Conservation (phyloP, 2,797 vertebrate genomes). For the Gouania willdenowi region DNA sequence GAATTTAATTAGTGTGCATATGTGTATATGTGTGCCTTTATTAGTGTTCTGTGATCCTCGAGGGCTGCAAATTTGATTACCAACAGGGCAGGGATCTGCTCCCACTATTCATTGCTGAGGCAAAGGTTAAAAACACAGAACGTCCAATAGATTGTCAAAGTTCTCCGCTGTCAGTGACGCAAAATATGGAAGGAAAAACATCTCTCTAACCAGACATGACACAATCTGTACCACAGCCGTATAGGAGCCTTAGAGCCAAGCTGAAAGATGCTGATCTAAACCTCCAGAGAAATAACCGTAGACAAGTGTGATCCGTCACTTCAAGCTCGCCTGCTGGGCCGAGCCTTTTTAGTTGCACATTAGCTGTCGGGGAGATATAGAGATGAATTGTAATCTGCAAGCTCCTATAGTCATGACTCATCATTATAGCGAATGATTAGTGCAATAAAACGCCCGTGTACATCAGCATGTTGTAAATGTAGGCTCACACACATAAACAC, state of each 20-base stretch:
- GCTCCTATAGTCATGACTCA: too few species aligned
- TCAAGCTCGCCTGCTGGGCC: background rate
- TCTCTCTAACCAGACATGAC: background rate
- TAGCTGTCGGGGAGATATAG: conserved; percentile 7
- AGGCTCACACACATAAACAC: background rate
- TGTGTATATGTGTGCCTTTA: background rate
- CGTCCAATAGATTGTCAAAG: background rate
- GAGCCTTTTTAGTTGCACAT: conserved; percentile 8
- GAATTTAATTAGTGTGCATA: conserved; percentile 55
- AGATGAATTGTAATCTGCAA: conserved; percentile 17
- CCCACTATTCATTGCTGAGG: background rate
- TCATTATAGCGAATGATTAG: too few species aligned
- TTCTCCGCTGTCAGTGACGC: background rate
- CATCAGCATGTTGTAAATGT: background rate
- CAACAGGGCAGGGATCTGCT: background rate
- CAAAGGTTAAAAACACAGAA: background rate
- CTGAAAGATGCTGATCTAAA: conserved; percentile 2
- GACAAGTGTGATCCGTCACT: background rate
- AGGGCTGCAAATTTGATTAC: background rate
- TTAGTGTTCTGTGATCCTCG: background rate
- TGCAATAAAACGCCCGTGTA: too few species aligned
- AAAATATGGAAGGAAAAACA: background rate
- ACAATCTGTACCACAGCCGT: conserved; percentile 1
- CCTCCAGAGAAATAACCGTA: conserved; percentile 5
- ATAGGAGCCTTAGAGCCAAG: background rate